phyloP scores from a whole-genome alignment of 2,888 invertebrate genomes.

The Ferdinandea cuprea region DNA sequence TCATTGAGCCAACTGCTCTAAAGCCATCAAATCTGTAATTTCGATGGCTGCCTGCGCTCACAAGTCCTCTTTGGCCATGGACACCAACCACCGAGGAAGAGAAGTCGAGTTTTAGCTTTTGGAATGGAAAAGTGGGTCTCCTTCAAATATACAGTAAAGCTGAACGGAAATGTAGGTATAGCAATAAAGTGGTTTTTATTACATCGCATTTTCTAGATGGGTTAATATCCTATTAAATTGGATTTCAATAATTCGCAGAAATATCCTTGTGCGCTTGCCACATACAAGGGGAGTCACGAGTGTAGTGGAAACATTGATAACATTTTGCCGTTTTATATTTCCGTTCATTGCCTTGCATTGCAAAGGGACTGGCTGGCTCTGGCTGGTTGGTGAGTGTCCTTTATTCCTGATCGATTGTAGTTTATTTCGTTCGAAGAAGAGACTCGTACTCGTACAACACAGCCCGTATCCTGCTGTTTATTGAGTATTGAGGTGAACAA shows the following conservation, averaged over 20 bases:
- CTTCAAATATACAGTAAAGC: constrained; percentile 53
- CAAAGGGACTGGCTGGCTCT: constrained; percentile 8
- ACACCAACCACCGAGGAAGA: constrained; percentile 31
- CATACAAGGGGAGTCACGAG: constrained; percentile 45
- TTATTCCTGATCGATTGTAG: constrained; percentile 58
- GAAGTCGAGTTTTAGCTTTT: constrained; percentile 9
- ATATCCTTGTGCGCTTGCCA: constrained; percentile 62
- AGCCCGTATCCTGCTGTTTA: constrained; percentile 38
- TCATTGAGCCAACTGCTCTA: constrained; percentile 66
- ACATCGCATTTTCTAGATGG: constrained; percentile 68
- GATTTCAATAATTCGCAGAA: constrained; percentile 65
- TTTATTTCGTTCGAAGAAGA: constrained; percentile 35
- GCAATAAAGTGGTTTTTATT: constrained; percentile 70
- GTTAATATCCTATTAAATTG: constrained; percentile 65
- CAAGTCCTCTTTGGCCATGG: constrained; percentile 17
- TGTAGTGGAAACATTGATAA: constrained; percentile 64
- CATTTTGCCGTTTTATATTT: constrained; percentile 65
- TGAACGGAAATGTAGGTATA: constrained; percentile 58
- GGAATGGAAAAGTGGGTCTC: constrained; percentile 45
- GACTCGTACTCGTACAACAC: neutral
- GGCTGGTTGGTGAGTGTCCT: constrained; percentile 36
- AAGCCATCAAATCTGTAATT: constrained; percentile 68
- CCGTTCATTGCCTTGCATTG: constrained; percentile 39
- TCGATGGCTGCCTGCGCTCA: constrained; percentile 59
- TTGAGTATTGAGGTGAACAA: constrained; percentile 28